Conservation (phyloP, 1,140 invertebrate species). For the Centruroides sculpturatus region DNA sequence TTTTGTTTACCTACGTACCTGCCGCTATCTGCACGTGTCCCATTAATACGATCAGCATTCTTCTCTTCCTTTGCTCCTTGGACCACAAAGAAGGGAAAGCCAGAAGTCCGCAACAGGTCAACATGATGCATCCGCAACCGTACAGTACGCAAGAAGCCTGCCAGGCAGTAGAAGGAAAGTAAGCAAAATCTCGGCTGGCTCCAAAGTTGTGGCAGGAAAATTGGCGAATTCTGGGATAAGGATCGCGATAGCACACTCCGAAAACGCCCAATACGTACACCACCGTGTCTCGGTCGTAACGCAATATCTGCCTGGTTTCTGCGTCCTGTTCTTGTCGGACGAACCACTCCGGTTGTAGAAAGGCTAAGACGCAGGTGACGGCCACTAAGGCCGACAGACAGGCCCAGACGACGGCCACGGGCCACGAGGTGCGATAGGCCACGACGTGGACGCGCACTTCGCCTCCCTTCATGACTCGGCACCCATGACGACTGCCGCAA, state of each 20-base stretch:
- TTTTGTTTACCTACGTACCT: neutral
- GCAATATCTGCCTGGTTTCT: neutral
- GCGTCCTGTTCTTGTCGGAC: constrained; percentile 3
- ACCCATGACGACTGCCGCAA: too few species aligned
- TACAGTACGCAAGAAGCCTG: constrained; percentile 9
- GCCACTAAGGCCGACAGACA: constrained; percentile 5
- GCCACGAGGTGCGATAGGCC: constrained; percentile 1
- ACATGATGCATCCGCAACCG: constrained; percentile 7
- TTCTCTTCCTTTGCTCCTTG: neutral
- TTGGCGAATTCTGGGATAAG: neutral
- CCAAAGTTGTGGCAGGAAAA: constrained; percentile 6
- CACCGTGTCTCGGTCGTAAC: constrained; percentile 5
- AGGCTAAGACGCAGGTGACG: constrained; percentile 3
- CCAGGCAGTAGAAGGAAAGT: constrained; percentile 9
- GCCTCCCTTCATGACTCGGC: too few species aligned
- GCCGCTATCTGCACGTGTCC: constrained; percentile 1
- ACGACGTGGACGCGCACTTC: too few species aligned
- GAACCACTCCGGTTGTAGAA: constrained; percentile 7
- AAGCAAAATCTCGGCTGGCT: neutral
- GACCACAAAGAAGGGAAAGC: neutral
- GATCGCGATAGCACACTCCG: constrained; percentile 9
- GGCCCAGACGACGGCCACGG: constrained; percentile 3
- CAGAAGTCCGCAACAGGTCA: constrained; percentile 2
- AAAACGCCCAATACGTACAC: constrained; percentile 10
- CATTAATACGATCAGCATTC: neutral